These are phyloP conservation scores for Clarias fuscus DNA, from an alignment of 2,797 vertebrate genomes.

Conservation along the genomic window DNA sequence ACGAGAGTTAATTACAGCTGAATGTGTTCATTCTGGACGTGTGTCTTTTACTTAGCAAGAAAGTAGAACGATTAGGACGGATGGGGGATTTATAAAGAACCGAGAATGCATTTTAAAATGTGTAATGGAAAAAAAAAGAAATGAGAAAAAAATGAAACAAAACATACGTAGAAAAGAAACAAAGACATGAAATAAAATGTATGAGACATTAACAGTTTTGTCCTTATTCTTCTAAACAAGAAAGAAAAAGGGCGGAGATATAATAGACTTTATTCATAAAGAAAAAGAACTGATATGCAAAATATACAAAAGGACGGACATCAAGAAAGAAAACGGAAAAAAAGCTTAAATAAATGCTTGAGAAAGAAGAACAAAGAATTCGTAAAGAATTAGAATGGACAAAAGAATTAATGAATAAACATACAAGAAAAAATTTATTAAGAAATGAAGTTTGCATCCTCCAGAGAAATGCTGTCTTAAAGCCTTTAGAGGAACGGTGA, in stretches of 20 bases:
- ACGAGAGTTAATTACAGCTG: slow-evolving; percentile 52
- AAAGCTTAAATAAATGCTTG: neutral
- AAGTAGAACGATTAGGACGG: neutral
- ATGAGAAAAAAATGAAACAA: neutral
- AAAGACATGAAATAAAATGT: neutral
- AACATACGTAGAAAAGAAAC: neutral
- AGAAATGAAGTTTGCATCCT: neutral
- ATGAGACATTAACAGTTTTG: neutral
- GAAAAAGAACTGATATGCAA: neutral
- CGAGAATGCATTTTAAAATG: neutral
- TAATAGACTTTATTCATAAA: neutral
- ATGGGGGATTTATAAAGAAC: neutral
- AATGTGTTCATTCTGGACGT: slow-evolving; percentile 15
- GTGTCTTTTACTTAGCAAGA: neutral
- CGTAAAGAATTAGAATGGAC: neutral
- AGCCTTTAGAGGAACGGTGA: neutral
- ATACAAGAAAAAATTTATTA: no score
- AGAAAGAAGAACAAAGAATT: neutral
- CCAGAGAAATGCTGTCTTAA: neutral
- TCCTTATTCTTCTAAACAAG: neutral
- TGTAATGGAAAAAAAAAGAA: neutral
- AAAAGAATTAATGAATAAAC: neutral
- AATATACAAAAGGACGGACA: neutral
- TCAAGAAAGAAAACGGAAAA: neutral
- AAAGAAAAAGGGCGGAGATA: neutral